These are phyloP conservation scores for Cygnus buccinator DNA, from an alignment of 2,113 vertebrate genomes.

Conservation along the genomic window DNA sequence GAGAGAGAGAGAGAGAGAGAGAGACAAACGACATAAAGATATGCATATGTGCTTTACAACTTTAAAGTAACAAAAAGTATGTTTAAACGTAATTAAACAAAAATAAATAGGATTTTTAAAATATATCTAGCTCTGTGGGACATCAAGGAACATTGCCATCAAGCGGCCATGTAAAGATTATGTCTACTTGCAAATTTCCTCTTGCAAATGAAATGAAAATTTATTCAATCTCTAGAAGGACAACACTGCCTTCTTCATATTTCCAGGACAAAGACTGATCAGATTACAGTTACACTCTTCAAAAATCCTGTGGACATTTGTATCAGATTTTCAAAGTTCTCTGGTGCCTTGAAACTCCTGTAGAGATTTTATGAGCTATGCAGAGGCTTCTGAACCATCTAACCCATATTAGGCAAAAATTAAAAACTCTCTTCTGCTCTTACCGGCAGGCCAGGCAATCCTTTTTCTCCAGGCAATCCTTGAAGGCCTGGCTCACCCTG, in stretches of 20 bases:
- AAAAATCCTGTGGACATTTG: background rate
- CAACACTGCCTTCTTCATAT: background rate
- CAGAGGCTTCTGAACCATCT: background rate
- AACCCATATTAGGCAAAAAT: fast-evolving
- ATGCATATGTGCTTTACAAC: background rate
- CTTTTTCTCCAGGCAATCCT: slow-evolving; percentile 80
- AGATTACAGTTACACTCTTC: background rate
- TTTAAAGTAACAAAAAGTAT: background rate
- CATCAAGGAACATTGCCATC: slow-evolving; percentile 24
- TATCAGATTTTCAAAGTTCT: background rate
- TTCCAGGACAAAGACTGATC: background rate
- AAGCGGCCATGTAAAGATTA: background rate
- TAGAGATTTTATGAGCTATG: background rate
- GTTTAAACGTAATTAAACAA: background rate
- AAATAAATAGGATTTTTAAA: background rate
- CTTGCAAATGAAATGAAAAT: background rate
- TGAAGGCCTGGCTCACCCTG: slow-evolving; percentile 85
- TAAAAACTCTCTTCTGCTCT: slow-evolving; percentile 39
- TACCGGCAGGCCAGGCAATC: slow-evolving; percentile 80
- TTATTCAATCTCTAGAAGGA: fast-evolving
- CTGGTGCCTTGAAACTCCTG: background rate
- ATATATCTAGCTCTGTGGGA: background rate
- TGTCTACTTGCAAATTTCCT: background rate
- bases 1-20: too few species aligned
- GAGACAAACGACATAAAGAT: background rate